These are phyloP conservation scores for Caloenas nicobarica DNA, from an alignment of 2,113 vertebrate genomes.

Conservation along the genomic window DNA sequence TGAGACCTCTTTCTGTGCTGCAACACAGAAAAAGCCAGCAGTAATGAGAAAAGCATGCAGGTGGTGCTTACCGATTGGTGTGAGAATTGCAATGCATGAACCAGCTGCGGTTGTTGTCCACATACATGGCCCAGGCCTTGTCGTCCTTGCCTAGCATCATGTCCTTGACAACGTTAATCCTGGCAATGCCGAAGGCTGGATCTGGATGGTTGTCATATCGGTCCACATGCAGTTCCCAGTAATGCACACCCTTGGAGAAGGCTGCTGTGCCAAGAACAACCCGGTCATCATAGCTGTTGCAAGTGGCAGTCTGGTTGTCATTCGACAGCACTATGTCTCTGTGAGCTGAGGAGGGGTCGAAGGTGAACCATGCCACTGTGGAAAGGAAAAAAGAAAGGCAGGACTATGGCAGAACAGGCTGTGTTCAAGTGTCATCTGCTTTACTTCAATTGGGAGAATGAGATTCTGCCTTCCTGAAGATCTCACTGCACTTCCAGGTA, in stretches of 20 bases:
- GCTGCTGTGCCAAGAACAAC: constrained; percentile 94
- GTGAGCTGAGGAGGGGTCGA: constrained; percentile 92
- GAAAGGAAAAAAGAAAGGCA: not conserved
- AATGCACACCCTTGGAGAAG: constrained; percentile 94
- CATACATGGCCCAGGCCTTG: constrained; percentile 99
- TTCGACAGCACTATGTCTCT: constrained; percentile 94
- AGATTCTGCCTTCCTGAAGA: not conserved
- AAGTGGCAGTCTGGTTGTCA: constrained; percentile 93
- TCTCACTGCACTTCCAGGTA: not conserved
- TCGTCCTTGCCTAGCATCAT: constrained; percentile 98
- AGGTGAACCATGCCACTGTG: constrained; percentile 97
- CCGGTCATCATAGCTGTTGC: constrained; percentile 96
- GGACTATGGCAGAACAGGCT: not conserved
- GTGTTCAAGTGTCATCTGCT: not conserved
- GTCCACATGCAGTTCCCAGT: constrained; percentile 94
- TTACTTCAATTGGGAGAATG: not conserved
- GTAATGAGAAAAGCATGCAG: not conserved
- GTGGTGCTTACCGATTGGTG: constrained; percentile 86
- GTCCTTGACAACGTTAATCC: constrained; percentile 92
- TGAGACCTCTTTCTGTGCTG: not conserved
- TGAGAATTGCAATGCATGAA: constrained; percentile 99
- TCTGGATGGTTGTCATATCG: constrained; percentile 98
- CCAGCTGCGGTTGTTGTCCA: constrained; percentile 99
- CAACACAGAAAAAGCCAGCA: accelerated
- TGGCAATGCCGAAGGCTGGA: constrained; percentile 93